Conservation (phyloP, 2,888 invertebrate genomes). For the Embidobia sp. region DNA sequence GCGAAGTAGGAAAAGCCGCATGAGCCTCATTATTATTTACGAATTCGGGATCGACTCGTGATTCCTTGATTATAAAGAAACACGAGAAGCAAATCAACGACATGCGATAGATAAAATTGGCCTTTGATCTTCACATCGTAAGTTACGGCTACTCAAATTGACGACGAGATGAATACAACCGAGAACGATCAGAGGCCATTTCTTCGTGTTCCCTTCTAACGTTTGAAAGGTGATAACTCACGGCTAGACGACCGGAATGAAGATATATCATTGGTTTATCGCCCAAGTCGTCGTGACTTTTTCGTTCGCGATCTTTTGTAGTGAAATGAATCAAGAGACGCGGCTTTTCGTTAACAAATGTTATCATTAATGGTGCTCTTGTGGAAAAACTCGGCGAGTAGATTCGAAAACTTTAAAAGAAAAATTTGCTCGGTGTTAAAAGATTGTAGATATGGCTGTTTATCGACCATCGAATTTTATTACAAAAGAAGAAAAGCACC, state of each 20-base stretch:
- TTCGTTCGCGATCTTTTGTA: constrained; percentile 48
- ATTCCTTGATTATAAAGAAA: constrained; percentile 50
- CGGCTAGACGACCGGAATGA: constrained; percentile 53
- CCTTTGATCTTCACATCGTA: constrained; percentile 53
- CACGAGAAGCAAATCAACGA: constrained; percentile 50
- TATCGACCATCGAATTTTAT: too few species aligned
- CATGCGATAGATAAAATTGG: constrained; percentile 51
- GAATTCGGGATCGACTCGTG: constrained; percentile 35
- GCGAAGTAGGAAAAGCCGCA: constrained; percentile 15
- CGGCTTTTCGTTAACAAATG: constrained; percentile 55
- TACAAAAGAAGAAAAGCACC: too few species aligned
- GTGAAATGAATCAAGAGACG: constrained; percentile 50
- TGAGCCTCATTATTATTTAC: constrained; percentile 36
- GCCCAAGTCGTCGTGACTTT: constrained; percentile 48
- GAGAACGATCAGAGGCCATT: constrained; percentile 55
- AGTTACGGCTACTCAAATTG: constrained; percentile 63
- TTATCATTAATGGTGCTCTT: constrained; percentile 33
- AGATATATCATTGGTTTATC: constrained; percentile 65
- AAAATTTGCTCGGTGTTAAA: constrained; percentile 22
- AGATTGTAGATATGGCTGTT: too few species aligned
- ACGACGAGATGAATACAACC: constrained; percentile 57
- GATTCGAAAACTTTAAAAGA: constrained; percentile 13
- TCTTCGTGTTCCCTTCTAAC: constrained; percentile 52
- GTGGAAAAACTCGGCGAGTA: constrained; percentile 3
- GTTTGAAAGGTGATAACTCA: constrained; percentile 61